Evolutionary conservation across 2,113 vertebrate species (phyloP), one percentile per base, ranked within the genome.

Genomic region (Thalassarche chlororhynchos): DNA sequence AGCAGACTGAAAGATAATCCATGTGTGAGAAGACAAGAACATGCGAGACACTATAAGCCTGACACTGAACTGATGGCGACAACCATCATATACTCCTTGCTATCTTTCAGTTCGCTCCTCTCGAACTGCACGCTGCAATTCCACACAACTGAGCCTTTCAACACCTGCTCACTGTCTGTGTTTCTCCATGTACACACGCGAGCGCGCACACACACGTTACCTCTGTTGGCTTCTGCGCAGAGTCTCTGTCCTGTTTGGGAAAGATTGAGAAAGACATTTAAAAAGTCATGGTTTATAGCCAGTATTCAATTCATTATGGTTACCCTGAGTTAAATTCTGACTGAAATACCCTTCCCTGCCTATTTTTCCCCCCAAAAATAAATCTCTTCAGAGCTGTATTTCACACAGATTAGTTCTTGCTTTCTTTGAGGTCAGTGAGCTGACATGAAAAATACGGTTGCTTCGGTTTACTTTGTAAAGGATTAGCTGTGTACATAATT

Each of bases 171-270:
- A 2, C 40, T 84, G 36, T 16, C 86, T 6, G 1, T 18, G 38
- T 14, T 95, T 44, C 71, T 42, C 66, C 51, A 15, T 0, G 6
- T 10, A 74, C 38, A 76, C 1, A 9, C 47, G 40, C 0, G 6
- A 26, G 51, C 2, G 6, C 14, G 29, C 34, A 24, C 31, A 46
- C 21, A 69, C 42, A 89, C 88, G 14, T 96, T 98, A 99, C 98
- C 98, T 99, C 98, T 90, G 96, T 40, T 76, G 97, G 84, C 95
- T 98, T 98, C 92, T 97, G 97, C n/a, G 77, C 29, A 68, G 90
- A 60, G 23, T 98, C 98, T 93, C 97, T 98, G 91, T 98, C 98
- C 98, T 98, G 94, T 97, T 95, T 54, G 77, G 81, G 94, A 95
- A 94, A 84, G 87, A 96, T 86, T 32, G 83, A 57, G 34, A 58